phyloP scores from a whole-genome alignment of 2,797 vertebrate species.

The Phrynocephalus vlangalii region DNA sequence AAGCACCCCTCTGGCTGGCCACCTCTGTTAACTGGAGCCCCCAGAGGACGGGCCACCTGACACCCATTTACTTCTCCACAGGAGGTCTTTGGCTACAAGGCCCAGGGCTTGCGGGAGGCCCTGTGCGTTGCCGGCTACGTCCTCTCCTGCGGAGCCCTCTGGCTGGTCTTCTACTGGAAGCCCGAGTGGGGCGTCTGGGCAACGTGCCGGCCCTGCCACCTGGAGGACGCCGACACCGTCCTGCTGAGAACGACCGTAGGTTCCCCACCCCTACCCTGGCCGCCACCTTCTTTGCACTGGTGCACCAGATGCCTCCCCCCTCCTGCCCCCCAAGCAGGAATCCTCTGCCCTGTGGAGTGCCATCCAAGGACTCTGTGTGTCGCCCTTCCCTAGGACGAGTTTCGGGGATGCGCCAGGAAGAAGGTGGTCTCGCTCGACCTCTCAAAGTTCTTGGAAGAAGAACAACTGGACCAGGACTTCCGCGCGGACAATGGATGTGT shows the following conservation, averaged over 20 bases:
- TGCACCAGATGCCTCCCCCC: no score
- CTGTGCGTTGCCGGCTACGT: conserved; percentile 70
- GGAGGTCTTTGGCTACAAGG: conserved; percentile 77
- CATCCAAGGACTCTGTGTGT: background rate
- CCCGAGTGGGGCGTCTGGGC: conserved; percentile 75
- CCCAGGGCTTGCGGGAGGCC: conserved; percentile 52
- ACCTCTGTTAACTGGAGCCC: no score
- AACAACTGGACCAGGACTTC: conserved; percentile 23
- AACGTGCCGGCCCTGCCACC: conserved; percentile 67
- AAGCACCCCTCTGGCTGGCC: no score
- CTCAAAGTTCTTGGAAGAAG: conserved; percentile 37
- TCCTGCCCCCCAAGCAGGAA: no score
- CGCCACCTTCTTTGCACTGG: background rate
- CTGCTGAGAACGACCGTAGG: conserved; percentile 78
- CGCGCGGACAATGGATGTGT: conserved; percentile 67
- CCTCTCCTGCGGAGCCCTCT: conserved; percentile 71
- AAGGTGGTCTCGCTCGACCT: conserved; percentile 72
- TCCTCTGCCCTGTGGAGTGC: background rate
- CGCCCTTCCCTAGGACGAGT: conserved; percentile 72
- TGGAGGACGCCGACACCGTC: conserved; percentile 75
- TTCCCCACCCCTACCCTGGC: conserved; percentile 32
- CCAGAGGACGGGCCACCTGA: no score
- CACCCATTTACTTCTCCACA: conserved; percentile 33
- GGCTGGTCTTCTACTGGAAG: conserved; percentile 75
- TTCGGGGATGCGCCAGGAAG: conserved; percentile 71